phyloP scores from a whole-genome alignment of 2,888 invertebrate genomes.

The Yponomeuta plumbellus region DNA sequence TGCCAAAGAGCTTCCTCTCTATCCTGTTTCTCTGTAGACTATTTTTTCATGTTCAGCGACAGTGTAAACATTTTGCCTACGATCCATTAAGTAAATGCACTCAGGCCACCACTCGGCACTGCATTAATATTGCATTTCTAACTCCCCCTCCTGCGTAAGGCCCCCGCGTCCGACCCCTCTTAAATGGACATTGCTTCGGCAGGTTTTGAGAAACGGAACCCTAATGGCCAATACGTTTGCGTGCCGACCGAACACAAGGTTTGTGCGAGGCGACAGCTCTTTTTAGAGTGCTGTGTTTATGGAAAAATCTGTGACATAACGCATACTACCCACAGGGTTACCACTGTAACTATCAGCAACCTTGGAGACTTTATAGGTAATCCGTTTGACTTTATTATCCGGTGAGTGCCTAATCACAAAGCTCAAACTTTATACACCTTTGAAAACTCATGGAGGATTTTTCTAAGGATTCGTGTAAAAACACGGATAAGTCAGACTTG shows the following conservation, averaged over 20 bases:
- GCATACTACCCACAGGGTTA: too few species aligned
- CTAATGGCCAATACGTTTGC: constrained; percentile 30
- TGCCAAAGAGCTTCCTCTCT: constrained; percentile 51
- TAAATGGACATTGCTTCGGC: constrained; percentile 39
- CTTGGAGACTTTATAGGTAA: too few species aligned
- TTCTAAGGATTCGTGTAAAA: too few species aligned
- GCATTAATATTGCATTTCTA: constrained; percentile 81
- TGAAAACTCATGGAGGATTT: too few species aligned
- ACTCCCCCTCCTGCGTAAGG: constrained; percentile 39
- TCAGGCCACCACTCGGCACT: constrained; percentile 63
- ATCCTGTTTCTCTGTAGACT: constrained; percentile 45
- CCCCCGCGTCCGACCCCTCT: constrained; percentile 35
- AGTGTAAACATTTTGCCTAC: constrained; percentile 69
- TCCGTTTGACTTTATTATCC: too few species aligned
- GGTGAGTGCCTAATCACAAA: too few species aligned
- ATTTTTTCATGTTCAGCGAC: constrained; percentile 55
- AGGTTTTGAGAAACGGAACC: constrained; percentile 39
- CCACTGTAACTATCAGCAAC: too few species aligned
- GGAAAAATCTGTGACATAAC: neutral
- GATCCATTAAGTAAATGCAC: constrained; percentile 74
- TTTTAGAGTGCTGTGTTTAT: neutral
- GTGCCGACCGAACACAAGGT: constrained; percentile 1
- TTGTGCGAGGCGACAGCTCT: neutral
- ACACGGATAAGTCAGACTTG: too few species aligned
- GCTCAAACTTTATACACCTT: too few species aligned